Evolutionary conservation across 2,113 vertebrate genomes (phyloP).

Genomic region (Leiothrix lutea): DNA sequence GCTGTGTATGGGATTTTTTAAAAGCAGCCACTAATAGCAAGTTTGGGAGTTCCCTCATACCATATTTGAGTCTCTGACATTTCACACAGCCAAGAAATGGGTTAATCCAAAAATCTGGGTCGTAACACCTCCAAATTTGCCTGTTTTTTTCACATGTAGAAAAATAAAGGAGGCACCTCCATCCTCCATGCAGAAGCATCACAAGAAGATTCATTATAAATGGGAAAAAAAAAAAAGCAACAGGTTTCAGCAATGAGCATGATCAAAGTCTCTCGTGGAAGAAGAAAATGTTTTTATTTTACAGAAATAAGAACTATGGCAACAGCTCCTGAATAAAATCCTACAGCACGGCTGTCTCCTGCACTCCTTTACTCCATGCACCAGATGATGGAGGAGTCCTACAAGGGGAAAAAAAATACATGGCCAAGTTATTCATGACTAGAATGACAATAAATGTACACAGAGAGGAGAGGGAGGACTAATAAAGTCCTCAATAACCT

Average conservation of each 20-base stretch:
- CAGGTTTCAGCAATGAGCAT: neutral
- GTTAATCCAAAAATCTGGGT: neutral
- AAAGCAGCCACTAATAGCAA: neutral
- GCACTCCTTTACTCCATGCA: neutral
- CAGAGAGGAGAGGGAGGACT: neutral
- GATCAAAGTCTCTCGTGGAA: neutral
- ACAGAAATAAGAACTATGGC: neutral
- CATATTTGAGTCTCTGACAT: neutral
- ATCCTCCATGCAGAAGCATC: neutral
- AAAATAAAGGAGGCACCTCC: neutral
- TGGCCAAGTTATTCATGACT: neutral
- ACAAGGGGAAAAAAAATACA: neutral
- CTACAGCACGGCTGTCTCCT: neutral
- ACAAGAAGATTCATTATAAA: neutral
- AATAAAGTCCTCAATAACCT: neutral
- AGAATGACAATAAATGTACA: neutral
- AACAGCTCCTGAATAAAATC: neutral
- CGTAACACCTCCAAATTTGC: neutral
- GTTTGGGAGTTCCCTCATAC: neutral
- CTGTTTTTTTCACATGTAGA: neutral
- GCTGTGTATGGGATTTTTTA: neutral
- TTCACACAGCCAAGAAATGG: neutral
- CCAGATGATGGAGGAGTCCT: constrained; percentile 3
- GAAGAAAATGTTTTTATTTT: neutral
- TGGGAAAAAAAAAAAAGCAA: neutral